Percentiles rank a stretch among this genome's conserved stretches.
These are phyloP conservation scores for Campylomormyrus tamandua DNA, from an alignment of 2,113 vertebrate genomes.

Conservation along the genomic window DNA sequence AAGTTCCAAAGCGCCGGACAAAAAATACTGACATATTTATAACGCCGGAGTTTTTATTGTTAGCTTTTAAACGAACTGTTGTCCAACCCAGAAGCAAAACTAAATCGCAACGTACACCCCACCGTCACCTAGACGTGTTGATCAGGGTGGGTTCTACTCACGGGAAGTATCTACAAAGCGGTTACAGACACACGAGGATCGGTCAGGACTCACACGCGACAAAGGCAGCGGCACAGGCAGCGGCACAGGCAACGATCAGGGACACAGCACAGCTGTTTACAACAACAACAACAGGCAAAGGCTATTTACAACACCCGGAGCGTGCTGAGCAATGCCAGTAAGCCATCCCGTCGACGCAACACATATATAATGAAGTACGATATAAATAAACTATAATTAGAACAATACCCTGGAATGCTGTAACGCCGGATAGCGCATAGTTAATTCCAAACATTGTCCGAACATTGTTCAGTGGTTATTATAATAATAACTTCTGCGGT, in stretches of 20 bases:
- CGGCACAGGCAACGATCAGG: not conserved
- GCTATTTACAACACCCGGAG: not conserved
- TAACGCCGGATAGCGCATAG: not conserved
- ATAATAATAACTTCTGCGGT: not conserved
- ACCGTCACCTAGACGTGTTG: not conserved
- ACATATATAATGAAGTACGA: not conserved
- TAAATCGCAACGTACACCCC: not conserved
- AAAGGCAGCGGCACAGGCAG: not conserved
- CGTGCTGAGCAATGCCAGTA: not conserved
- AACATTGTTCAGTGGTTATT: not conserved
- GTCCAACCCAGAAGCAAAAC: not conserved
- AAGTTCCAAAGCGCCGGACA: not conserved
- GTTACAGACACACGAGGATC: not conserved
- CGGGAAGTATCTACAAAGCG: not conserved
- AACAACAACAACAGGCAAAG: no score
- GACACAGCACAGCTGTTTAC: not conserved
- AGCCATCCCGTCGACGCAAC: not conserved
- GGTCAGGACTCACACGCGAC: not conserved
- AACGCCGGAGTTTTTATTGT: not conserved
- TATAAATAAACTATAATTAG: not conserved
- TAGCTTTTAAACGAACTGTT: not conserved
- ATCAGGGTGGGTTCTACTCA: no score
- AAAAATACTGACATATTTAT: not conserved
- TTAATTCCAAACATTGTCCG: not conserved
- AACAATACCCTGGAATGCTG: not conserved